Percentiles rank a stretch among this genome's conserved stretches.
Conservation (phyloP, 2,888 invertebrate species). For the Yponomeuta evonymella region DNA sequence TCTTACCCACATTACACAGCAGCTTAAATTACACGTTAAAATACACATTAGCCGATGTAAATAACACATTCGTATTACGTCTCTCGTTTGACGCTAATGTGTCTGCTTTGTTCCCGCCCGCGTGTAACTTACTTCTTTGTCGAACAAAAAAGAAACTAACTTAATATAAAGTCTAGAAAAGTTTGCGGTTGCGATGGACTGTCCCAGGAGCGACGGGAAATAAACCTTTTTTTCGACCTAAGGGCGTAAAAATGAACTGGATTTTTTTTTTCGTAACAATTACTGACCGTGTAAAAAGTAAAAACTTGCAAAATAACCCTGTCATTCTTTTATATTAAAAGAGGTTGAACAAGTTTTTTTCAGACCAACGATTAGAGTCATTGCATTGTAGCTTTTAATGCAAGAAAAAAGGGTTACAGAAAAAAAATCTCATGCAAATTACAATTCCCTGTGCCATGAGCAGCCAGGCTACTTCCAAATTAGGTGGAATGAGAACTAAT, state of each 20-base stretch:
- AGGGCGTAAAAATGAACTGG: not conserved
- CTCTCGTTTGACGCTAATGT: not conserved
- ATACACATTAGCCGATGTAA: not conserved
- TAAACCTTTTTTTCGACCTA: not conserved
- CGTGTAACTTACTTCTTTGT: not conserved
- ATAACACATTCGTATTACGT: not conserved
- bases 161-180: conserved; percentile 2
- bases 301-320: not conserved
- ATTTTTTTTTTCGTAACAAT: not conserved
- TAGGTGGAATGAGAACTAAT: too few species aligned
- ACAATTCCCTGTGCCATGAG: too few species aligned
- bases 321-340: not conserved
- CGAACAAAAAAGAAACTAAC: not conserved
- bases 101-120: not conserved
- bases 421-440: too few species aligned
- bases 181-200: not conserved
- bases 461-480: too few species aligned
- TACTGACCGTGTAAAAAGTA: not conserved
- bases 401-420: too few species aligned
- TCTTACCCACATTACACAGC: too few species aligned
- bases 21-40: not conserved
- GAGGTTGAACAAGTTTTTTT: not conserved
- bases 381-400: too few species aligned
- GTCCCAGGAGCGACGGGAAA: not conserved
- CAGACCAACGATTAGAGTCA: too few species aligned